phyloP scores from a whole-genome alignment of 2,113 vertebrate genomes.

The Calidris pygmaea region DNA sequence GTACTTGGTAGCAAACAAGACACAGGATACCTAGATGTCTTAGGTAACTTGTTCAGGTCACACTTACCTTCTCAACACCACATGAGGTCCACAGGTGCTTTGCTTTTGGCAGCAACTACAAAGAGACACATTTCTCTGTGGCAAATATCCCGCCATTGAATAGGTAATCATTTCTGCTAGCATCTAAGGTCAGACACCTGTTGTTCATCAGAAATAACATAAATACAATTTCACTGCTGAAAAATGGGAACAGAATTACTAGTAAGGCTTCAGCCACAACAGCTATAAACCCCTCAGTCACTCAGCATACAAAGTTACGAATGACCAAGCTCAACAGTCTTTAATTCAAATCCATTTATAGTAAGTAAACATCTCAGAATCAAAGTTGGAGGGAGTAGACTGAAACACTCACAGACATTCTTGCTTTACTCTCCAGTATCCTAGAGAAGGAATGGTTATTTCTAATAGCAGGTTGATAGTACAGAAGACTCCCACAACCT shows the following conservation, averaged over 20 bases:
- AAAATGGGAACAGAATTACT: background rate
- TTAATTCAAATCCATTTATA: conserved; percentile 21
- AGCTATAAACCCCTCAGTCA: background rate
- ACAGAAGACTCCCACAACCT: background rate
- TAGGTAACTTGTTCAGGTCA: background rate
- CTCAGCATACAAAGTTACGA: background rate
- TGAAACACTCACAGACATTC: background rate
- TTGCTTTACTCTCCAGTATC: background rate
- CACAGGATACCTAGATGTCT: background rate
- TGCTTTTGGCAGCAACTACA: background rate
- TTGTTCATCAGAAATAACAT: background rate
- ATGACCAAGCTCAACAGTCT: background rate
- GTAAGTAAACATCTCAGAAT: conserved; percentile 25
- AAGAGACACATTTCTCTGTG: background rate
- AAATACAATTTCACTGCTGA: background rate
- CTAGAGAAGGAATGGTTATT: background rate
- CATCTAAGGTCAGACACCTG: background rate
- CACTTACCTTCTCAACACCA: background rate
- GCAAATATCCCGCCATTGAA: background rate
- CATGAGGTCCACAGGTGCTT: background rate
- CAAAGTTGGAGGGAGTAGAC: background rate
- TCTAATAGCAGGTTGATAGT: background rate
- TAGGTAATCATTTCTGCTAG: background rate
- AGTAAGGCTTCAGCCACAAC: background rate
- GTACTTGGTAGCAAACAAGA: background rate